Base-by-base conservation (phyloP, 2,888 invertebrate species). In the Autographa pulchrina region DNA sequence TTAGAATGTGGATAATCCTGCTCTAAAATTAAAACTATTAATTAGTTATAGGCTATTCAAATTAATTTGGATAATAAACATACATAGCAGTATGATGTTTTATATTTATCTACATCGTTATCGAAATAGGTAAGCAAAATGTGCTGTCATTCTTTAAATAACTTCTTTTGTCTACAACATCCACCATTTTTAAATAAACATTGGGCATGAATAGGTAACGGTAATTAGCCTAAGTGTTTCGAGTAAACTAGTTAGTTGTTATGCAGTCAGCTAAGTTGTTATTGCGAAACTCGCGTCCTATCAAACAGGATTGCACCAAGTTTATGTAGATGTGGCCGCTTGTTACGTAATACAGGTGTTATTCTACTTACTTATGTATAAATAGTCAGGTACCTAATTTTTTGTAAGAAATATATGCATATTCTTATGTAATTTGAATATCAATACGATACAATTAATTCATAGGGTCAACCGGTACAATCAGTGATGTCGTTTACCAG, bases 271-370 rank as follows among this genome's bases (percentile, higher is more conserved):
- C 20, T 54, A 54, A 20, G 54, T 25, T 56, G 20, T 13, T 20
- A 20, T 20, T 20, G 54, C 54, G 4, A 56, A 25, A 56, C 54
- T 11, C 25, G 54, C 54, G 54, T 11, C 18, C 20, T 20, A 56
- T 56, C 54, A 56, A 56, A 56, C 54, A 56, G 54, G 54, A 56
- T 56, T 56, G 20, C 2, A 25, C 20, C 13, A 13, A 56, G 20
- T 48, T n/a, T 48, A 56, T 56, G 54, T 56, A 56, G 54, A 56
- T 56, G 54, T 56, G 54, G 54, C 54, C 20, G 25, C 25, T 56
- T 56, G 54, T 56, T 56, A 25, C 54, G 25, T 56, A 56, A 56
- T 56, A 4, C 54, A 56, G 20, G 13, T 25, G 54, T 56, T 56
- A 56, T 20, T 25, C 54, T 56, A 2, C 11, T 25, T 56, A 20